Base-by-base conservation (phyloP, 2,888 invertebrate species). In the Andrena haemorrhoa region DNA sequence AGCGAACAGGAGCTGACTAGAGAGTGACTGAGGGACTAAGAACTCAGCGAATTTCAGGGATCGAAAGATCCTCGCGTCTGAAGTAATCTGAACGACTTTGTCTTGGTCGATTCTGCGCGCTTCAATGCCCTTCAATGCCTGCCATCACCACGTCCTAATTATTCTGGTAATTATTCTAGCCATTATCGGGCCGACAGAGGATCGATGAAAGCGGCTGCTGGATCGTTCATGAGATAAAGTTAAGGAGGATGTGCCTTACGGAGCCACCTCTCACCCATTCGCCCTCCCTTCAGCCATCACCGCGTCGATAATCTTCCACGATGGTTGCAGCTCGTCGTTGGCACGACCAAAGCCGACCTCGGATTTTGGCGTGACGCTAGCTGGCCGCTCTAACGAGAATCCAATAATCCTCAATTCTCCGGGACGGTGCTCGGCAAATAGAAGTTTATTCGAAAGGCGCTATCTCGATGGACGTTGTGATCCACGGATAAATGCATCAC, bases 371-470 rank as follows among this genome's bases (percentile, higher is more conserved):
- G 56, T 82, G 84, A 81, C 81, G 83, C 84, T 63, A 56, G 82
- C 81, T 84, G 80, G 73, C 80, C 86, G 79, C 79, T 88, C 92
- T 91, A 92, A 92, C 90, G 92, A 92, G 91, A 92, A 92, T 92
- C 92, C 92, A 91, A 92, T 92, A 92, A 92, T 92, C 92, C 89
- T 87, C 92, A 92, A 92, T 92, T 92, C 90, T 89, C 81, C 88
- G 90, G 90, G 88, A 89, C 90, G 89, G 86, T 90, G 91, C 89
- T 82, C 89, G 76, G 83, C 91, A 91, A 91, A 92, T 92, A 90
- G 89, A 89, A 92, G 91, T 91, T 92, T 90, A 90, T 92, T 88
- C 87, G 88, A 87, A 88, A 89, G 87, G 87, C 65, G 82, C 82
- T 77, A 31, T 58, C 69, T 49, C 61, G 84, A 81, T 73, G 79